These are phyloP conservation scores for Odontamblyopus rebecca DNA, from an alignment of 2,797 vertebrate genomes.

Conservation along the genomic window DNA sequence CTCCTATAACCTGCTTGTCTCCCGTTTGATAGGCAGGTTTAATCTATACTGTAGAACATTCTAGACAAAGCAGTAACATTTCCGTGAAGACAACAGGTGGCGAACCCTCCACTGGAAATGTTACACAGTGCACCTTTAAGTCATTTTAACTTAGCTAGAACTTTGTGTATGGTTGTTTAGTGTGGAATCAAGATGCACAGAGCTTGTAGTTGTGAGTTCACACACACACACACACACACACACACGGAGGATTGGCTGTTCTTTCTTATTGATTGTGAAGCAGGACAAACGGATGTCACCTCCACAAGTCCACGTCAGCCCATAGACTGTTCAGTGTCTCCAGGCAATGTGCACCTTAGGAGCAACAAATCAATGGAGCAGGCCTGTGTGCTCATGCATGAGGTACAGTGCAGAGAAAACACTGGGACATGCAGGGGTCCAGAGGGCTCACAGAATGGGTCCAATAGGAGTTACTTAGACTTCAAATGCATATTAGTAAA, in stretches of 20 bases:
- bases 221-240: conserved; percentile 6
- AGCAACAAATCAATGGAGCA: conserved; percentile 49
- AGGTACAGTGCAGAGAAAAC: conserved; percentile 22
- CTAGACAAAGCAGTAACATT: no score
- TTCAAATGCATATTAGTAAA: not conserved
- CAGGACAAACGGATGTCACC: conserved; percentile 48
- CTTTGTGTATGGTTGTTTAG: no score
- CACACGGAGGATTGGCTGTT: conserved; percentile 22
- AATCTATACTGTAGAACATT: no score
- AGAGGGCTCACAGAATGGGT: not conserved
- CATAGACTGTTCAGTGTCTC: conserved; percentile 44
- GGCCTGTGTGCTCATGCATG: conserved; percentile 6
- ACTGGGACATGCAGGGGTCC: not conserved
- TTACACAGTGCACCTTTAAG: no score
- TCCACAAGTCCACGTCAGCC: conserved; percentile 41
- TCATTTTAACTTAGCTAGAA: no score
- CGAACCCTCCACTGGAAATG: no score
- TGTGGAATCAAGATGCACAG: no score
- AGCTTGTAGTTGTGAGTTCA: no score
- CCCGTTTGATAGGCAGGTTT: no score
- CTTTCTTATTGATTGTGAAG: conserved; percentile 37
- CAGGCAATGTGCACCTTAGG: conserved; percentile 36
- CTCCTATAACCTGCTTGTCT: no score
- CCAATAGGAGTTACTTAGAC: not conserved
- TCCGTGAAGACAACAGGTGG: no score